phyloP scores from a whole-genome alignment of 2,888 invertebrate species.

The Craniophora ligustri region DNA sequence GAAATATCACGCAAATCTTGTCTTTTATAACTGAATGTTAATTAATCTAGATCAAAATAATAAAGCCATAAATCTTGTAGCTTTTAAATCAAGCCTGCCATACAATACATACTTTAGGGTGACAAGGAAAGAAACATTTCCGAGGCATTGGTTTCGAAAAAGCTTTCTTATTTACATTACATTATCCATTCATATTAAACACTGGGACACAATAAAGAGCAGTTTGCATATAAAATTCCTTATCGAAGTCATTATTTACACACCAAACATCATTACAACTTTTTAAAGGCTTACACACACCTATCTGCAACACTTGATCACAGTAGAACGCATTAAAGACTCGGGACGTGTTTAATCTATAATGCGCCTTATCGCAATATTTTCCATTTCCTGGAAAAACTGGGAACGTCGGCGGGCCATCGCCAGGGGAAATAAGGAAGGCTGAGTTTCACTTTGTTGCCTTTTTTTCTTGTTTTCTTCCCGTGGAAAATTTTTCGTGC shows the following conservation, averaged over 20 bases:
- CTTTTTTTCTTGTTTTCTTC: slow-evolving; percentile 73
- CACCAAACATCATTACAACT: slow-evolving; percentile 72
- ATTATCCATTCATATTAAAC: slow-evolving; percentile 35
- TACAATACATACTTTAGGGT: too few relatives aligned
- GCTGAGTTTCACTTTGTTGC: slow-evolving; percentile 87
- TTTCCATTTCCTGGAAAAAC: slow-evolving; percentile 87
- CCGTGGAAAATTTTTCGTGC: slow-evolving; percentile 79
- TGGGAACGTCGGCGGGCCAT: slow-evolving; percentile 78
- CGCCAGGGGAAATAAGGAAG: slow-evolving; percentile 88
- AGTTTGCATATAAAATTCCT: slow-evolving; percentile 70
- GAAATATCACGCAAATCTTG: too few relatives aligned
- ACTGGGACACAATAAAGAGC: slow-evolving; percentile 55
- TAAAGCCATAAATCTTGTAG: neutral
- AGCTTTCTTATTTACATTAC: slow-evolving; percentile 23
- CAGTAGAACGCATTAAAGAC: slow-evolving; percentile 78
- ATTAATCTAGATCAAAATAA: too few relatives aligned
- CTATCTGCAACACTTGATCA: slow-evolving; percentile 76
- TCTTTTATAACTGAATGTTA: too few relatives aligned
- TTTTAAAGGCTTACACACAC: slow-evolving; percentile 68
- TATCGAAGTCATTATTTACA: slow-evolving; percentile 75
- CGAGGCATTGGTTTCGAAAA: slow-evolving; percentile 15
- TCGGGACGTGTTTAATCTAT: slow-evolving; percentile 86
- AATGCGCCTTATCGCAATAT: slow-evolving; percentile 89
- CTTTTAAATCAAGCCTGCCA: neutral
- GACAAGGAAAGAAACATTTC: neutral